These are phyloP conservation scores for Cyclophora punctaria DNA, from an alignment of 2,888 invertebrate genomes.

Conservation along the genomic window DNA sequence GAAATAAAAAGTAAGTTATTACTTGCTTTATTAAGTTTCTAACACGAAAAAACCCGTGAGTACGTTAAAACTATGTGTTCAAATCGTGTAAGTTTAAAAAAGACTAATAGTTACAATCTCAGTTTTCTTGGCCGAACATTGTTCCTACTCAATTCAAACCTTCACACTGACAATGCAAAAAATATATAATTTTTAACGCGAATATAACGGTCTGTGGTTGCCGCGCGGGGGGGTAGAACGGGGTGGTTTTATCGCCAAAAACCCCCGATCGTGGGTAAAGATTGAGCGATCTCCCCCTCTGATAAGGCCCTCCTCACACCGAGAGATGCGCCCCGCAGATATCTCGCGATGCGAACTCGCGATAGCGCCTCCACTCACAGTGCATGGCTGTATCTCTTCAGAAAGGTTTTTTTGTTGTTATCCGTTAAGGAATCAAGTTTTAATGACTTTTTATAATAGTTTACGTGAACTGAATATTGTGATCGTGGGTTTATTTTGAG, in stretches of 20 bases:
- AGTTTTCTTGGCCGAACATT: neutral
- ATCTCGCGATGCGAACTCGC: slow-evolving; percentile 37
- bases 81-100: too few relatives aligned
- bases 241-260: slow-evolving; percentile 51
- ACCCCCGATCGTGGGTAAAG: slow-evolving; percentile 40
- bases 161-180: neutral
- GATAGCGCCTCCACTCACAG: slow-evolving; percentile 35
- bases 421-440: slow-evolving; percentile 46
- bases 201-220: slow-evolving; percentile 1
- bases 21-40: too few relatives aligned
- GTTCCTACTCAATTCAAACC: slow-evolving; percentile 1
- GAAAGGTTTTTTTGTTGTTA: slow-evolving; percentile 52
- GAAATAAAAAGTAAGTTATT: too few relatives aligned
- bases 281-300: slow-evolving; percentile 24
- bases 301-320: slow-evolving; percentile 20
- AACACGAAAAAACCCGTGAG: too few relatives aligned
- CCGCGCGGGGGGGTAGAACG: slow-evolving; percentile 10
- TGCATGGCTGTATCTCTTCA: slow-evolving; percentile 53
- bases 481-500: neutral
- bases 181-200: neutral
- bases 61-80: too few relatives aligned
- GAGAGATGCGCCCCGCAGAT: slow-evolving; percentile 40
- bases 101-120: too few relatives aligned
- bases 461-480: slow-evolving; percentile 34
- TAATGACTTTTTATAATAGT: slow-evolving; percentile 52